Conservation (phyloP, 1,140 invertebrate genomes). For the Ptiloglossa arizonensis region DNA sequence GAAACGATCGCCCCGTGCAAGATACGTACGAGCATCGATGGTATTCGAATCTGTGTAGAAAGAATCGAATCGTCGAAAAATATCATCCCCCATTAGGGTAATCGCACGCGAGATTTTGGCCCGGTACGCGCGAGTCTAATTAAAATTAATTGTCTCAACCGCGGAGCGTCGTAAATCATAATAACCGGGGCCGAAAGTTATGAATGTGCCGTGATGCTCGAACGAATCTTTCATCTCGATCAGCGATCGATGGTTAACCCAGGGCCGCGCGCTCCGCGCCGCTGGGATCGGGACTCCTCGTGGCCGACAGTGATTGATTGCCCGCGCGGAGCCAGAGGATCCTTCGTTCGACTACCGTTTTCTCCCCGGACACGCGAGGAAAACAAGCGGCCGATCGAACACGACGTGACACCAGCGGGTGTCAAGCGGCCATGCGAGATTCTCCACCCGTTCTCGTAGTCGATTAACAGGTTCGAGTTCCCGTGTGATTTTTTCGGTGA, state of each 20-base stretch:
- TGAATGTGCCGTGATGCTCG: conserved; percentile 62
- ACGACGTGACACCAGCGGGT: conserved; percentile 52
- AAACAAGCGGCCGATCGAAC: conserved; percentile 57
- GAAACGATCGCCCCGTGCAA: too few species aligned
- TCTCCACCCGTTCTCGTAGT: conserved; percentile 7
- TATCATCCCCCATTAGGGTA: conserved; percentile 6
- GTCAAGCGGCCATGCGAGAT: conserved; percentile 53
- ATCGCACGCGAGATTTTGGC: background rate
- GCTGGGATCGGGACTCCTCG: conserved; percentile 55
- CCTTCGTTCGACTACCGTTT: conserved; percentile 45
- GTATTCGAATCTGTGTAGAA: too few species aligned
- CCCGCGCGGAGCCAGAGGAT: conserved; percentile 24
- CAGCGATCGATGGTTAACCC: conserved; percentile 50
- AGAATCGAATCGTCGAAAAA: conserved; percentile 2
- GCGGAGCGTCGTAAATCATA: conserved; percentile 61
- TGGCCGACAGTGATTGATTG: conserved; percentile 64
- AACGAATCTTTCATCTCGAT: conserved; percentile 64
- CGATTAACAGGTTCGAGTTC: conserved; percentile 6
- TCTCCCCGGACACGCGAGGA: conserved; percentile 36
- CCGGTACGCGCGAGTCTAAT: conserved; percentile 54
- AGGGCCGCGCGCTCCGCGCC: background rate
- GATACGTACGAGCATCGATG: too few species aligned
- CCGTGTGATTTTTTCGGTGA: conserved; percentile 1
- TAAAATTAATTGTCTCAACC: conserved; percentile 64
- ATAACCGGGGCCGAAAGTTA: conserved; percentile 54